Base-by-base conservation (phyloP, 2,113 vertebrate genomes). In the Cyprinodon variegatus region DNA sequence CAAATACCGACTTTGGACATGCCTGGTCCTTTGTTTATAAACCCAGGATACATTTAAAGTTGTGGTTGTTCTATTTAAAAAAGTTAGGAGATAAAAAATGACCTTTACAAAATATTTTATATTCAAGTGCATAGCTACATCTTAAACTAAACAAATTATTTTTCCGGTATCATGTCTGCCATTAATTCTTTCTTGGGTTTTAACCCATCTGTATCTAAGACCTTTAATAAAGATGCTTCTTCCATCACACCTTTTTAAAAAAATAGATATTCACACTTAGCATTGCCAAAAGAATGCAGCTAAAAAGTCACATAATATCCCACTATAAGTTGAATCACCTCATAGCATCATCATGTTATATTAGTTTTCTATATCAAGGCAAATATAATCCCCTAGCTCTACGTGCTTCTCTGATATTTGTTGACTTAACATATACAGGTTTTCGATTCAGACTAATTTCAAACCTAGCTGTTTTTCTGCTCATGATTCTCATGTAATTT, bases 111-210 rank as follows among this genome's bases (percentile, higher is more conserved):
- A 3, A 20, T 20, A 57, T 1, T 3, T 61, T 76, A 70, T 12
- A 50, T 70, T 70, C 63, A 14, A 62, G 76, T 53, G 0, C 1
- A 65, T 61, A 61, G 14, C 29, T 12, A 14, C 22, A 66, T 63
- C 36, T 39, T 74, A 59, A 74, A 64, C 57, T 68, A 39, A 77
- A 43, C 4, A 13, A 39, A 2, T 37, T 45, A 11, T 5, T 59
- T 68, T 37, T 63, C 20, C 3, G 62, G 63, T 53, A 50, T 15
- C 61, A 72, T 40, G 67, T 45, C 77, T 22, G 2, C 7, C 22
- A 71, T 68, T 3, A 2, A 50, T 73, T 77, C 1, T 62, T 62
- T 38, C 40, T 20, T 36, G 76, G 45, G 20, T 40, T n/a, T 76
- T 22, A 65, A 72, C n/a, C 41, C 20, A 29, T 29, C 29, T 29